phyloP scores from a whole-genome alignment of 2,113 vertebrate species.

The Pandion haliaetus region DNA sequence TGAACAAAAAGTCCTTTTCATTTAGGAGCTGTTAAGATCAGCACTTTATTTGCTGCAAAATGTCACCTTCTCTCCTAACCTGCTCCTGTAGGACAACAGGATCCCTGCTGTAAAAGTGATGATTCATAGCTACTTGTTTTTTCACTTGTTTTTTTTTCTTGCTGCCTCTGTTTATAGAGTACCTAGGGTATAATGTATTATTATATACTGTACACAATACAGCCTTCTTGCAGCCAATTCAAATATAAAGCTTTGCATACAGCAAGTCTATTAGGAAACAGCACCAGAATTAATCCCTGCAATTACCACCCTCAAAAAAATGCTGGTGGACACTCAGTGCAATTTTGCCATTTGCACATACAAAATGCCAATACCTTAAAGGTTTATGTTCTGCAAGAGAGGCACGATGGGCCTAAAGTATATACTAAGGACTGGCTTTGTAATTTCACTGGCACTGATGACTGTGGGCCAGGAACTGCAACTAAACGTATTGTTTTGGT shows the following conservation, averaged over 20 bases:
- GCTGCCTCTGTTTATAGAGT: not conserved
- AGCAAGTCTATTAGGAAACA: slow-evolving; percentile 3
- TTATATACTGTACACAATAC: not conserved
- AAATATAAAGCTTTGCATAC: not conserved
- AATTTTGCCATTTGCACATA: not conserved
- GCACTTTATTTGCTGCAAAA: not conserved
- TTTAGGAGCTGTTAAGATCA: not conserved
- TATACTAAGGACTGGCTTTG: not conserved
- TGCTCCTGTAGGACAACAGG: not conserved
- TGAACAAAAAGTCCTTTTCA: not conserved
- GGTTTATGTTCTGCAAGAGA: not conserved
- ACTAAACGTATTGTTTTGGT: not conserved
- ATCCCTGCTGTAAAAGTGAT: not conserved
- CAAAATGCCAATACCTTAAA: not conserved
- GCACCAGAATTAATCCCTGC: not conserved
- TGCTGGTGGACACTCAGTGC: not conserved
- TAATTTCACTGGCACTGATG: not conserved
- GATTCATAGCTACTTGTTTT: not conserved
- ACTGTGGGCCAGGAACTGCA: slow-evolving; percentile 5
- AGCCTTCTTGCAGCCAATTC: not conserved
- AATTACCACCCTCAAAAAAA: slow-evolving; percentile 5
- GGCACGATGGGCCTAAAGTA: not conserved
- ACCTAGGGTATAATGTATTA: not conserved
- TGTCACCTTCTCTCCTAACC: not conserved
- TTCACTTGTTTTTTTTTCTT: not conserved